Conservation (phyloP, 1,140 invertebrate species). For the Lepidurus packardi region DNA sequence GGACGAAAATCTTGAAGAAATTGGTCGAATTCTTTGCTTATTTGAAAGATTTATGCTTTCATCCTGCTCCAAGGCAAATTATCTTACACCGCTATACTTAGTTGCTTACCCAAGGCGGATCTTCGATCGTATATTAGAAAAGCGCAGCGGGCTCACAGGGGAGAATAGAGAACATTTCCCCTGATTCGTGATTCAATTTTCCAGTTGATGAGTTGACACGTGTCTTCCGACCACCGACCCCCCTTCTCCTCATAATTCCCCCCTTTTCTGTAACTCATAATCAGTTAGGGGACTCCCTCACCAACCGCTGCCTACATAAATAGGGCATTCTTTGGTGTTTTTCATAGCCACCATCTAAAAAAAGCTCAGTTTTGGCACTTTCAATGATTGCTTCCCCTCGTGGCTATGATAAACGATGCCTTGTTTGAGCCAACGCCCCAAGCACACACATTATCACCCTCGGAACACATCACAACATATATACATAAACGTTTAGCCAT, state of each 20-base stretch:
- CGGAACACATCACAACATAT: slow-evolving; percentile 10
- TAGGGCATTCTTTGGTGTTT: neutral
- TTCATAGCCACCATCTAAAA: neutral
- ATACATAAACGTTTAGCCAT: slow-evolving; percentile 11
- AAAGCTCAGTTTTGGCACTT: neutral
- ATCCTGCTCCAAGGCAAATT: neutral
- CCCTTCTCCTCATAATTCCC: neutral
- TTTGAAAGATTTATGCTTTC: neutral
- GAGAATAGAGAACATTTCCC: neutral
- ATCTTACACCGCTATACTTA: neutral
- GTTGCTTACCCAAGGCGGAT: too few relatives aligned
- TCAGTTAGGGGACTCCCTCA: neutral
- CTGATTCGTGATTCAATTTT: neutral
- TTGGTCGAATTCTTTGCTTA: too few relatives aligned
- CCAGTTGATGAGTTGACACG: neutral
- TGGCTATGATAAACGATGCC: slow-evolving; percentile 21
- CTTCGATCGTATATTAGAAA: too few relatives aligned
- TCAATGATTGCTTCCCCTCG: slow-evolving; percentile 18
- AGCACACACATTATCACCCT: slow-evolving; percentile 21
- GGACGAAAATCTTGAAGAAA: too few relatives aligned
- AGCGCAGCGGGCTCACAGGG: neutral
- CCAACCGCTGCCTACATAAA: neutral
- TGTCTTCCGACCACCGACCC: neutral
- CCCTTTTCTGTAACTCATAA: slow-evolving; percentile 6
- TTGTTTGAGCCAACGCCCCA: slow-evolving; percentile 20